Evolutionary conservation across 2,888 invertebrate genomes (phyloP).

Genomic region (Drosophila percnosoma): DNA sequence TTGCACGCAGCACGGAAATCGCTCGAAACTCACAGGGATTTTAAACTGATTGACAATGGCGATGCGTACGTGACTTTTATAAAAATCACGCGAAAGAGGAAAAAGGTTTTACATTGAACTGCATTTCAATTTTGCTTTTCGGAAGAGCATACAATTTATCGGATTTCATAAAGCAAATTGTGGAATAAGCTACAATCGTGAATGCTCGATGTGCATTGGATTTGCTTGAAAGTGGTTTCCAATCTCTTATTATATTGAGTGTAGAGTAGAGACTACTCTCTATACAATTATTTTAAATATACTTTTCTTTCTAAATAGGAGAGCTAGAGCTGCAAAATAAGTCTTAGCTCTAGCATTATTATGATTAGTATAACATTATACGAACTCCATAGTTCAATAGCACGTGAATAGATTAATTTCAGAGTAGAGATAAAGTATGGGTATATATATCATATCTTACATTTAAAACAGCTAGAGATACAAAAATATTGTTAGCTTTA

Average conservation of each 20-base stretch:
- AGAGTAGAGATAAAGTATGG: background rate
- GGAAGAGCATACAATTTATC: background rate
- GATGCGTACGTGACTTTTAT: constrained; percentile 50
- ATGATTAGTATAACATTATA: background rate
- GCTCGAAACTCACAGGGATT: constrained; percentile 42
- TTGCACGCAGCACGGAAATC: constrained; percentile 40
- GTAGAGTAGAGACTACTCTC: background rate
- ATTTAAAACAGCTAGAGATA: background rate
- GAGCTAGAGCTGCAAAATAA: background rate
- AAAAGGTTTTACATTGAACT: constrained; percentile 26
- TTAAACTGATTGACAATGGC: constrained; percentile 45
- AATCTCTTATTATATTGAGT: background rate
- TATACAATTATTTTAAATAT: background rate
- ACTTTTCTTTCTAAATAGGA: background rate
- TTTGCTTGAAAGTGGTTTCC: background rate
- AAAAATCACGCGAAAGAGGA: constrained; percentile 27
- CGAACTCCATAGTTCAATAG: background rate
- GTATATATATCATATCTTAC: background rate
- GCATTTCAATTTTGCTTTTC: constrained; percentile 15
- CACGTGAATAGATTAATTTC: background rate
- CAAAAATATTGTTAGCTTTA: background rate
- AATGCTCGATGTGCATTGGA: background rate
- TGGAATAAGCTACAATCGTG: background rate
- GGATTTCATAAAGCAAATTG: constrained; percentile 6
- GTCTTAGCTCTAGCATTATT: background rate